Evolutionary conservation across 2,888 invertebrate genomes (phyloP), one percentile per base, ranked within the genome.

Genomic region (Trachelus iudaicus): DNA sequence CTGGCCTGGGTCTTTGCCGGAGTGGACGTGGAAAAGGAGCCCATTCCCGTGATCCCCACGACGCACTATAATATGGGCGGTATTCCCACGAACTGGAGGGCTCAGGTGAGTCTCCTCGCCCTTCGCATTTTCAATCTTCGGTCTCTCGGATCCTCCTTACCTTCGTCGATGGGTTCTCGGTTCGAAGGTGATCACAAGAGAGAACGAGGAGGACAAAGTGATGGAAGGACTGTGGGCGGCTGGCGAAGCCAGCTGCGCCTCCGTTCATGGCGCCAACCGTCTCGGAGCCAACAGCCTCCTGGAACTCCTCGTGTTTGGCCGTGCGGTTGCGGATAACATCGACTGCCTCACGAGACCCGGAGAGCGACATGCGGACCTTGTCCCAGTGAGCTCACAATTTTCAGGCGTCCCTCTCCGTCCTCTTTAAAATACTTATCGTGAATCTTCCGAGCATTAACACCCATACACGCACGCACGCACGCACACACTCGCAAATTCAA

Each of bases 31-130:
- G 98, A 98, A 35, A 95, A 97, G 85, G 98, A 99, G 86, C 98
- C 99, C 23, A 98, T 99, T 86, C 99, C 99, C 0, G 98, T 99
- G 74, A 93, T 99, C 85, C 99, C 99, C 12, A 99, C 99, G 0
- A 99, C 99, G 23, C 99, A 99, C 91, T 99, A 99, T 93, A 99
- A 99, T 91, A 99, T 99, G 99, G 99, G 99, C 13, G 99, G 99
- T 79, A 94, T 98, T 11, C 99, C 99, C 1, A 99, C 99, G 31
- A 99, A 99, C 93, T 99, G 96, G 93, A 96, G 95, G 84, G 99
- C 98, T 84, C 98, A 99, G 82, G 90, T 90, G 76, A 76, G 69
- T 4, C 69, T 69, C 40, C 15, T 1, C 13, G 15, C 15, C 6
- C 15, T 40, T 40, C 15, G 1, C 15, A 15, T 40, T 15, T 40